These are phyloP conservation scores for Atherinosoma microstoma DNA, from an alignment of 2,797 vertebrate species.

Conservation along the genomic window DNA sequence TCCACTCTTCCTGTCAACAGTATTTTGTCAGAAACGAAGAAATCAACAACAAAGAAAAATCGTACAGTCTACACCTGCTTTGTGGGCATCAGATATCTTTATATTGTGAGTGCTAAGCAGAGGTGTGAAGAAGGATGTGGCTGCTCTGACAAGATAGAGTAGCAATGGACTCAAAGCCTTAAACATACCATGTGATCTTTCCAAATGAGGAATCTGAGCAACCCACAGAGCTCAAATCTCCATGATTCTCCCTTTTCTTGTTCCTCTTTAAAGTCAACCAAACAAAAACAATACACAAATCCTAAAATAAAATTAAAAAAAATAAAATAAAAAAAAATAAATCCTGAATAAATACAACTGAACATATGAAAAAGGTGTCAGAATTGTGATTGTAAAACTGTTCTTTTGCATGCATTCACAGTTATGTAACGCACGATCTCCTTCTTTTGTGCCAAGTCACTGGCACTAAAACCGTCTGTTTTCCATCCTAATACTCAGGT, in stretches of 20 bases:
- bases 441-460: neutral
- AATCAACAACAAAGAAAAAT: neutral
- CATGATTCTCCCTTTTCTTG: neutral
- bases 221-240: neutral
- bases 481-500: conserved; percentile 19
- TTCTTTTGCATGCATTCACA: conserved; percentile 10
- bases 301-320: too few relatives aligned
- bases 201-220: neutral
- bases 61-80: too few relatives aligned
- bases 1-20: neutral
- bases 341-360: too few relatives aligned
- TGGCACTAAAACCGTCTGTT: conserved; percentile 9
- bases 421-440: conserved; percentile 10
- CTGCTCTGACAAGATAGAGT: neutral
- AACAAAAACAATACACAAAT: neutral
- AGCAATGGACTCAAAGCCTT: neutral
- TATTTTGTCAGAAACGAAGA: neutral
- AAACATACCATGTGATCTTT: neutral
- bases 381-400: neutral
- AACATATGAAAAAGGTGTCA: too few relatives aligned
- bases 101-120: too few relatives aligned
- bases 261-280: neutral
- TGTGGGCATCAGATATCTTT: too few relatives aligned
- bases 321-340: too few relatives aligned
- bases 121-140: too few relatives aligned